These are phyloP conservation scores for Spodoptera frugiperda DNA, from an alignment of 1,140 invertebrate genomes.

Conservation along the genomic window DNA sequence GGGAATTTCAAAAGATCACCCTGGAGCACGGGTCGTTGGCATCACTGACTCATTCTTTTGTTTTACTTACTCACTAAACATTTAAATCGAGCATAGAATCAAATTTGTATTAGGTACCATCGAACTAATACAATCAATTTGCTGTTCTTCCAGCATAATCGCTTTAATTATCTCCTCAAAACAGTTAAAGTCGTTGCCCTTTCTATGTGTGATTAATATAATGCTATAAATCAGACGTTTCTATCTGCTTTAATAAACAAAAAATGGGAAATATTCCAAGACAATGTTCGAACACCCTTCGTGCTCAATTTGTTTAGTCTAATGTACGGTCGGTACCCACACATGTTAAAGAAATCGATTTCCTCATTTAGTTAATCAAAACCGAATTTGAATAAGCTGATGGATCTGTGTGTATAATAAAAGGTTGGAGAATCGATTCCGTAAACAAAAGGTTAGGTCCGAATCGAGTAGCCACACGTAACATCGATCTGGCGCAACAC, in stretches of 20 bases:
- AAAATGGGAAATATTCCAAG: slow-evolving; percentile 30
- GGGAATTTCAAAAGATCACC: slow-evolving; percentile 84
- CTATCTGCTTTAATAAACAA: neutral
- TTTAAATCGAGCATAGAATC: slow-evolving; percentile 59
- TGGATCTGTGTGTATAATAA: slow-evolving; percentile 31
- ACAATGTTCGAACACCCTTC: slow-evolving; percentile 10
- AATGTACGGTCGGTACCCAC: no score
- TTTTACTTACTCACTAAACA: slow-evolving; percentile 61
- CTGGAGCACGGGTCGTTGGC: slow-evolving; percentile 79
- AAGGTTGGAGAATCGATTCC: slow-evolving; percentile 58
- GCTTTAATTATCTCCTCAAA: slow-evolving; percentile 34
- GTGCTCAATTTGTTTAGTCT: neutral
- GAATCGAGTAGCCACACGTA: slow-evolving; percentile 74
- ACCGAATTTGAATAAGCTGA: slow-evolving; percentile 13
- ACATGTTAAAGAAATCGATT: slow-evolving; percentile 15
- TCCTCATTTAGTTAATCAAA: neutral
- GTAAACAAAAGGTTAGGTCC: slow-evolving; percentile 61
- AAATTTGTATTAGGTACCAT: slow-evolving; percentile 42
- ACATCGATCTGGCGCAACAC: slow-evolving; percentile 76
- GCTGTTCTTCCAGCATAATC: slow-evolving; percentile 7
- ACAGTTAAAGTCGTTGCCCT: slow-evolving; percentile 40
- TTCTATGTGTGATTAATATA: slow-evolving; percentile 30
- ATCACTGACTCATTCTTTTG: slow-evolving; percentile 81
- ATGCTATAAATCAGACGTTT: slow-evolving; percentile 23
- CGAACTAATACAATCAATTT: slow-evolving; percentile 26